Percentiles rank a stretch among this genome's conserved stretches.
These are phyloP conservation scores for Lymantria dispar DNA, from an alignment of 2,888 invertebrate species.

Conservation along the genomic window DNA sequence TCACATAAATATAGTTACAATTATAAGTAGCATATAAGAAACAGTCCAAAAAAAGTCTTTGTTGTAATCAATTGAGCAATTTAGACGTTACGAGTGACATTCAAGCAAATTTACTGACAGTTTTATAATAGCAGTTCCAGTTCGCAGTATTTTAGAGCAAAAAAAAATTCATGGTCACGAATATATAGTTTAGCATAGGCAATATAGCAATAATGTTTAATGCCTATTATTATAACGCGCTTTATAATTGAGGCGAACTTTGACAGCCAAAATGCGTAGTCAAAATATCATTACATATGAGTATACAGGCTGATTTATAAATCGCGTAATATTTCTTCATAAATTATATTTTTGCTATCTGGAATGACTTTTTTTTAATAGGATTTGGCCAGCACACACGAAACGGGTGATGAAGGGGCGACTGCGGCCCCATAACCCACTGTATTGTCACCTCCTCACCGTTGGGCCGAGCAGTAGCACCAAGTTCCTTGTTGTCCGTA, in stretches of 20 bases:
- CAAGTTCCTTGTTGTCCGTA: too few species aligned
- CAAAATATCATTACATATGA: constrained; percentile 16
- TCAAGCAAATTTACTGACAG: constrained; percentile 1
- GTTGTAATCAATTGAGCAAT: background rate
- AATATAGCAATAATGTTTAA: constrained; percentile 8
- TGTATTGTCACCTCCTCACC: too few species aligned
- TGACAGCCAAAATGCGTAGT: constrained; percentile 22
- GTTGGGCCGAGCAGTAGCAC: too few species aligned
- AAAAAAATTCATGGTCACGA: constrained; percentile 1
- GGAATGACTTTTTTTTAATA: too few species aligned
- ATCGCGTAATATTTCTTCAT: background rate
- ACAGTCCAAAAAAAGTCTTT: too few species aligned
- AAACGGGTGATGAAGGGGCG: too few species aligned
- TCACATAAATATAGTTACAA: too few species aligned
- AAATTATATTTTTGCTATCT: too few species aligned
- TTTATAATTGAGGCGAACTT: constrained; percentile 15
- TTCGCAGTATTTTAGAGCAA: background rate
- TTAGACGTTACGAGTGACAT: constrained; percentile 3
- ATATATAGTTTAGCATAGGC: constrained; percentile 1
- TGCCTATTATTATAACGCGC: constrained; percentile 17
- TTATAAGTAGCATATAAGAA: too few species aligned
- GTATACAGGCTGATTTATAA: background rate
- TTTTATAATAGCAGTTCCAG: background rate
- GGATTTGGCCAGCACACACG: too few species aligned
- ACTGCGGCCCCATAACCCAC: too few species aligned